Evolutionary conservation across 1,140 invertebrate species (phyloP).

Genomic region (Eurosta solidaginis): DNA sequence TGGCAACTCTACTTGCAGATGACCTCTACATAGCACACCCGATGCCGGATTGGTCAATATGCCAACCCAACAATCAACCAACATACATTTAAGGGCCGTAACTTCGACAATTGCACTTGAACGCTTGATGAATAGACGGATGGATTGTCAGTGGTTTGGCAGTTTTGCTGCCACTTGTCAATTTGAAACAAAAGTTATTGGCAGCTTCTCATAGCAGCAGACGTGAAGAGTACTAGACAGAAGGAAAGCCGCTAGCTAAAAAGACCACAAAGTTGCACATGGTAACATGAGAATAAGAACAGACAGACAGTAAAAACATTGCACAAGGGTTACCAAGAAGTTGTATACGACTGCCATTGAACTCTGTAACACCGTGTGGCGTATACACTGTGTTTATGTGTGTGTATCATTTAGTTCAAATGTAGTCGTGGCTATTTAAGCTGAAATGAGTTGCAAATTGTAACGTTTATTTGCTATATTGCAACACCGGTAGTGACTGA

Average conservation of each 20-base stretch:
- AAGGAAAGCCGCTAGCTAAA: not conserved
- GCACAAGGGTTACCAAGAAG: not conserved
- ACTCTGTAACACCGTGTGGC: not conserved
- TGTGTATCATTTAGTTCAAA: not conserved
- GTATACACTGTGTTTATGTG: not conserved
- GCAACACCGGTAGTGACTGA: not conserved
- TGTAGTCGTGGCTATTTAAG: not conserved
- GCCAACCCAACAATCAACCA: not conserved
- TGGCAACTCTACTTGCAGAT: not conserved
- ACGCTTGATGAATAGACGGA: not conserved
- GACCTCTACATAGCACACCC: not conserved
- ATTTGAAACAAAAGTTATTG: constrained; percentile 10
- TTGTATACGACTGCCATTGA: not conserved
- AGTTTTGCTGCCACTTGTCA: constrained; percentile 24
- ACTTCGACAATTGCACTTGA: not conserved
- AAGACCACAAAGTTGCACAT: not conserved
- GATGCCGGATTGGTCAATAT: not conserved
- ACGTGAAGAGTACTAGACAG: not conserved
- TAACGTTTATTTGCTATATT: not conserved
- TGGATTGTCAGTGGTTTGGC: constrained; percentile 8
- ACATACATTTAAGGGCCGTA: not conserved
- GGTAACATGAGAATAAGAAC: constrained; percentile 1
- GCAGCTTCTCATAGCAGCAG: constrained; percentile 9
- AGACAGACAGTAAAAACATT: not conserved
- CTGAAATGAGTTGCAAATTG: constrained; percentile 27